These are phyloP conservation scores for Anguilla japonica DNA, from an alignment of 2,113 vertebrate genomes.

Conservation along the genomic window DNA sequence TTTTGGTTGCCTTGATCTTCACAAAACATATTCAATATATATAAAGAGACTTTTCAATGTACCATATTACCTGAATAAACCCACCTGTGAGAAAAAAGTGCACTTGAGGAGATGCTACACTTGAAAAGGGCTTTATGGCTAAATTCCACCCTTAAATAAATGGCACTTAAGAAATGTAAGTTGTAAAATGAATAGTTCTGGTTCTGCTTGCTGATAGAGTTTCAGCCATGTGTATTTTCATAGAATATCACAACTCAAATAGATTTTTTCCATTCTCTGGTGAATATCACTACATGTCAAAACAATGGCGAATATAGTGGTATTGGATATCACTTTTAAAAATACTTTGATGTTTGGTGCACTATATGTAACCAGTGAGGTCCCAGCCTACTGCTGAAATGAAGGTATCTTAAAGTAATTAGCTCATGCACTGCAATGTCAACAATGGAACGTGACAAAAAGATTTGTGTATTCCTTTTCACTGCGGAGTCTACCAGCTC, in stretches of 20 bases:
- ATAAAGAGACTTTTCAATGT: not conserved
- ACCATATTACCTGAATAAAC: not conserved
- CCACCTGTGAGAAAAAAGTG: not conserved
- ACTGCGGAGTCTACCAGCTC: no score
- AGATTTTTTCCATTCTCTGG: not conserved
- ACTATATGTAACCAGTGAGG: not conserved
- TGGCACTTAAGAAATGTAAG: not conserved
- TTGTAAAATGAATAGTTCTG: not conserved
- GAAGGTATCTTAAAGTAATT: not conserved
- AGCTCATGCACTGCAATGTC: not conserved
- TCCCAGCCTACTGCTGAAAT: not conserved
- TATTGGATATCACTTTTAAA: not conserved
- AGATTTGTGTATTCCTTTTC: not conserved
- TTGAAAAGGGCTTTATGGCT: not conserved
- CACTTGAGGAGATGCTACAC: not conserved
- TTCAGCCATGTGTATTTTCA: not conserved
- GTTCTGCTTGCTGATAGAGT: no score
- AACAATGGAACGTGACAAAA: not conserved
- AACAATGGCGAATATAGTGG: not conserved
- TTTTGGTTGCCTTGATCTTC: not conserved
- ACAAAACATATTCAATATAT: not conserved
- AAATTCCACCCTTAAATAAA: not conserved
- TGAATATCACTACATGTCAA: not conserved
- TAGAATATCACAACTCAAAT: not conserved
- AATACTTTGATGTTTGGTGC: not conserved